Conservation (phyloP, 2,113 vertebrate genomes). For the Probosciger aterrimus region DNA sequence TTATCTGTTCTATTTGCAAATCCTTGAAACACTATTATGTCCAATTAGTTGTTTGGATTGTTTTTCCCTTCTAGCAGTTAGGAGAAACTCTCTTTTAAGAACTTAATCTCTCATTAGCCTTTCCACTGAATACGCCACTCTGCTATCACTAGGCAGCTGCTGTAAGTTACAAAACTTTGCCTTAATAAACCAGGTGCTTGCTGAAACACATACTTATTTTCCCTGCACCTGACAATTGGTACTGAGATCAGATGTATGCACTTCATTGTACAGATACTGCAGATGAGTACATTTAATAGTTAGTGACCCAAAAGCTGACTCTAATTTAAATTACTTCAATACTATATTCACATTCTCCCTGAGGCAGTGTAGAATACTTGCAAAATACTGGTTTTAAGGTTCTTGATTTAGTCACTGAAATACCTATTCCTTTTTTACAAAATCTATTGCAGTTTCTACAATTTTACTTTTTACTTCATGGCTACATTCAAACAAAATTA, state of each 20-base stretch:
- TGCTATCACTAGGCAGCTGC: background rate
- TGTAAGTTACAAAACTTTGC: background rate
- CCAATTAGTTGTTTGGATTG: background rate
- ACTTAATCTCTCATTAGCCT: background rate
- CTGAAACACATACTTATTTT: background rate
- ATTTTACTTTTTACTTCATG: background rate
- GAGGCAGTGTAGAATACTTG: background rate
- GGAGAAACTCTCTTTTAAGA: background rate
- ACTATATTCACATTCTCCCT: background rate
- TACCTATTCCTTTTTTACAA: background rate
- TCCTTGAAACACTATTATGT: background rate
- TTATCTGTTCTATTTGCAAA: background rate
- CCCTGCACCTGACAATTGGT: background rate
- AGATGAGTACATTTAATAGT: background rate
- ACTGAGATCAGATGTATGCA: background rate
- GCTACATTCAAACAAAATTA: background rate
- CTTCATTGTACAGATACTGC: background rate
- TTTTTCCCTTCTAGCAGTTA: background rate
- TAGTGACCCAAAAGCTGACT: background rate
- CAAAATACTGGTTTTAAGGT: background rate
- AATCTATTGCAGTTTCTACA: background rate
- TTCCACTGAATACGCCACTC: background rate
- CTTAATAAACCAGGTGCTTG: background rate
- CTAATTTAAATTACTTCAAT: background rate
- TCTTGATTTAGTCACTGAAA: background rate